phyloP scores from a whole-genome alignment of 2,113 vertebrate species.

The Lynx canadensis region DNA sequence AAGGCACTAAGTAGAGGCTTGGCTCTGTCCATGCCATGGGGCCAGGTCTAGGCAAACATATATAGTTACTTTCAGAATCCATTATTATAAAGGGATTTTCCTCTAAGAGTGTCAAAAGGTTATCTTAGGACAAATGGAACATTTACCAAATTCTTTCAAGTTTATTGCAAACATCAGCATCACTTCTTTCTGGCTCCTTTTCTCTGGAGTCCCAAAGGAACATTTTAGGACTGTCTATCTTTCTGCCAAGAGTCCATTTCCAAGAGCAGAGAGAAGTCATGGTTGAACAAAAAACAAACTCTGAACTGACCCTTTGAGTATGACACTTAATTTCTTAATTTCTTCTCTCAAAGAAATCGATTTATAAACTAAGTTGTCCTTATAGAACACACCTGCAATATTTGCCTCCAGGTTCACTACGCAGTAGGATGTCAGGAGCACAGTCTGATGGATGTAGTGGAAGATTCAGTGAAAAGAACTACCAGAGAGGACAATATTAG shows the following conservation, averaged over 20 bases:
- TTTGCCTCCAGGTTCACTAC: conserved; percentile 15
- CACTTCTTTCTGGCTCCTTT: conserved; percentile 24
- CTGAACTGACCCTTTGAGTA: conserved; percentile 49
- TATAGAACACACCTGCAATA: not conserved
- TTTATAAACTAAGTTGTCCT: not conserved
- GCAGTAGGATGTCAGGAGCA: not conserved
- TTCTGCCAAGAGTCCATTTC: conserved; percentile 35
- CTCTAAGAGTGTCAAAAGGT: conserved; percentile 23
- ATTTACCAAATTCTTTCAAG: conserved; percentile 46
- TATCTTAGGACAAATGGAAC: conserved; percentile 49
- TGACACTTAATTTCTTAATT: not conserved
- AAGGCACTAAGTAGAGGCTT: not conserved
- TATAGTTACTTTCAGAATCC: not conserved
- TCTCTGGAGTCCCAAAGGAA: not conserved
- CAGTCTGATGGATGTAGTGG: not conserved
- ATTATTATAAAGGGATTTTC: conserved; percentile 24
- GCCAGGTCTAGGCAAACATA: not conserved
- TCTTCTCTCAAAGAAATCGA: conserved; percentile 29
- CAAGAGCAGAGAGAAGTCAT: conserved; percentile 8
- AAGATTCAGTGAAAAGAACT: not conserved
- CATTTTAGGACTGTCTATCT: not conserved
- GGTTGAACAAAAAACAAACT: conserved; percentile 40
- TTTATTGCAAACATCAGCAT: conserved; percentile 37
- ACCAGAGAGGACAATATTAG: not conserved
- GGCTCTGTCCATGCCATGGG: not conserved